Base-by-base conservation (phyloP, 2,797 vertebrate species). In the Tokudaia muenninki region DNA sequence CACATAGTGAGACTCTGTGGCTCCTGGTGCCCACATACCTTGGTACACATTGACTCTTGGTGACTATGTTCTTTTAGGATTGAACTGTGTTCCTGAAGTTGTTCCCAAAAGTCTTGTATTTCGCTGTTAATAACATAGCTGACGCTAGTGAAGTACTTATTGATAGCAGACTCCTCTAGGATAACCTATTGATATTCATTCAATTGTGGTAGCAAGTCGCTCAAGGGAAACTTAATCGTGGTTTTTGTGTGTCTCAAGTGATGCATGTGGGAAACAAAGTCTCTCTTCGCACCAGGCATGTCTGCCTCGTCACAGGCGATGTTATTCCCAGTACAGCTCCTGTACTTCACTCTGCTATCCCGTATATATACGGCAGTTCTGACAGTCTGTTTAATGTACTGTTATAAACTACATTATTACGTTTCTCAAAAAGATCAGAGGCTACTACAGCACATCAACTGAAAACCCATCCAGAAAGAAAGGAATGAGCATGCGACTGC, bases 251-350 rank as follows among this genome's bases (percentile, higher is more conserved):
- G 29, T 61, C 4, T 55, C 29, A 2, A 57, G 24, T 77, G 37
- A 81, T 59, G 94, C 0, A 34, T 2, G 17, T 90, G 61, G 50
- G 95, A 65, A 94, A 19, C 31, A 24, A 96, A 97, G 94, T 94
- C 83, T 95, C 63, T 22, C 26, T 95, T 97, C 37, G 88, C 55
- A 55, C 55, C 83, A 79, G 75, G 19, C 67, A 3, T 75, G 94
- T 95, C 94, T 96, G 65, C 87, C 97, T 98, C 96, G 97, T 97
- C 98, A 98, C 98, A 98, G 97, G 98, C 94, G 94, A 11, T 63
- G 97, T 91, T 0, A 3, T 97, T 98, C 78, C 41, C 50, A 91
- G 92, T 94, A 67, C 88, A 87, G 93, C 91, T 93, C 94, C 96
- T 59, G 47, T 98, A 91, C 11, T 95, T 97, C 1, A 22, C 75